phyloP scores from a whole-genome alignment of 1,140 invertebrate species.

The Pseudomyrmex flavicornis region DNA sequence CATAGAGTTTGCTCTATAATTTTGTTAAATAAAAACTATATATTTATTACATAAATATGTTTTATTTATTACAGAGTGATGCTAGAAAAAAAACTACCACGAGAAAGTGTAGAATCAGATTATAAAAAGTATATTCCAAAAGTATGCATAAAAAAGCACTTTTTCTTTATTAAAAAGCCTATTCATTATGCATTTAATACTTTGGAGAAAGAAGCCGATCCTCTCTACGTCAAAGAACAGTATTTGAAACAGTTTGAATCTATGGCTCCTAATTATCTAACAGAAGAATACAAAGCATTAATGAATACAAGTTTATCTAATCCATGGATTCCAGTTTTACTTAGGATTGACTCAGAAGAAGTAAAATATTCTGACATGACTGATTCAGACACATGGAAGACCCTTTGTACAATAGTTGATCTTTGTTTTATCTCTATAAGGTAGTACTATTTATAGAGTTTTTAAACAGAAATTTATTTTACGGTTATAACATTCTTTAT shows the following conservation, averaged over 20 bases:
- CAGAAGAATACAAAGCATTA: constrained; percentile 90
- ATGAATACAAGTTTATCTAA: constrained; percentile 85
- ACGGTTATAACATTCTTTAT: neutral
- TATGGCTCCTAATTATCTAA: constrained; percentile 92
- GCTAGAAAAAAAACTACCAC: constrained; percentile 88
- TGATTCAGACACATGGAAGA: constrained; percentile 87
- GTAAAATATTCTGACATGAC: constrained; percentile 89
- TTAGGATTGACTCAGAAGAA: constrained; percentile 87
- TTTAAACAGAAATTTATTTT: constrained; percentile 19
- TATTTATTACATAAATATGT: too few relatives aligned
- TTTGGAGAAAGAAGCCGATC: constrained; percentile 84
- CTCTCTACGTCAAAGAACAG: constrained; percentile 89
- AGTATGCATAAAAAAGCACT: constrained; percentile 90
- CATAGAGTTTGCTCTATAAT: too few relatives aligned
- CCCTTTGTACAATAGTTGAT: constrained; percentile 93
- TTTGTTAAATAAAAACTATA: too few relatives aligned
- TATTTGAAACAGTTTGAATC: constrained; percentile 92
- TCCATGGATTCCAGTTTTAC: constrained; percentile 81
- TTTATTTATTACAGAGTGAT: constrained; percentile 87
- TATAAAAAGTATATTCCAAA: constrained; percentile 93
- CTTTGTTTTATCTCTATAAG: constrained; percentile 91
- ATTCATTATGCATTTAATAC: constrained; percentile 90
- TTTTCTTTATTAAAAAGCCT: constrained; percentile 90
- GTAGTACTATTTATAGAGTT: constrained; percentile 66
- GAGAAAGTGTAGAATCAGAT: constrained; percentile 89